Base-by-base conservation (phyloP, 1,140 invertebrate genomes). In the Drosophila pandora region DNA sequence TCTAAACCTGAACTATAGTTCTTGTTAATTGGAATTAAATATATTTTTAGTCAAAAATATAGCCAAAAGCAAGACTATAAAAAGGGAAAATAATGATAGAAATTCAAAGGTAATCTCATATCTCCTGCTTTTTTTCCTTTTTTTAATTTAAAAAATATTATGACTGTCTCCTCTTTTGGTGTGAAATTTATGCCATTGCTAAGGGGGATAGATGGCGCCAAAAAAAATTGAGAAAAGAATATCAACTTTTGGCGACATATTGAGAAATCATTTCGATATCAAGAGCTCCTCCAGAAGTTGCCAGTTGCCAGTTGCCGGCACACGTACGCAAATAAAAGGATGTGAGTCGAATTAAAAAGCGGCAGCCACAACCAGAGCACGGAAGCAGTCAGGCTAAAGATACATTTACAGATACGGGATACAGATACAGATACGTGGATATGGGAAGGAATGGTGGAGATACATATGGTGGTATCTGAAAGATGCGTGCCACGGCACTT, bases 271-370 rank as follows among this genome's bases (percentile, higher is more conserved):
- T 87, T 80, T 80, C 48, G 82, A 61, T 75, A 81, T 82, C 81
- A 87, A 85, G 77, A 70, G 77, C n/a, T 10, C 30, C 17, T 43
- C 53, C n/a, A 54, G 37, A 50, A 52, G 34, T 53, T 54, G 48
- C 55, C 59, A 17, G 17, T 17, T 17, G 17, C 17, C 17, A 17
- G 17, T 17, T 17, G 17, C 17, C 17, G 17, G 60, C 81, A 73
- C 80, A 84, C 81, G 81, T 85, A 85, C 77, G 81, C 82, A 87
- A 85, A 85, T 85, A 85, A 77, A 85, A 78, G 82, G 81, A 78
- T 85, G 82, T 85, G 82, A 81, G 76, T 74, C 82, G 78, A 85
- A 87, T 85, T 85, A 87, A 85, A 87, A 85, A 43, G n/a, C 7
- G 37, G 55, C 55, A 55, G 65, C 54, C 48, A 59, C 48, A 3